Percentiles rank a stretch among this genome's conserved stretches.
These are phyloP conservation scores for Microtus montanus DNA, from an alignment of 2,113 vertebrate species.

Conservation along the genomic window DNA sequence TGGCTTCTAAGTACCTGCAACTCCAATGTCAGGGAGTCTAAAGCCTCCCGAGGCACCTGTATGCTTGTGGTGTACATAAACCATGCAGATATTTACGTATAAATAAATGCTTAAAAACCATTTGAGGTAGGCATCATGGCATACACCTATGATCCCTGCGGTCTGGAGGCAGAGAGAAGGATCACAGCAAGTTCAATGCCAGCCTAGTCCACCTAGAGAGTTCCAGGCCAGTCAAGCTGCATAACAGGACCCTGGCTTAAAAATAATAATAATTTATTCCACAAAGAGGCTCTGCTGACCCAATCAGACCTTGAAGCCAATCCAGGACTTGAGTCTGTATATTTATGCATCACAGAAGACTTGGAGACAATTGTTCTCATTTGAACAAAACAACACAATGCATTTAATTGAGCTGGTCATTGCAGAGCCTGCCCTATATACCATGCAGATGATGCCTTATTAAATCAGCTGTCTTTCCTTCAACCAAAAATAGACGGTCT, in stretches of 20 bases:
- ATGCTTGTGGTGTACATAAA: not conserved
- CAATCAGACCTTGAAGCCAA: not conserved
- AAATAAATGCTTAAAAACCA: not conserved
- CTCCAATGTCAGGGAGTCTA: not conserved
- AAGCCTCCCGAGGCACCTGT: not conserved
- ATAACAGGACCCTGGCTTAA: not conserved
- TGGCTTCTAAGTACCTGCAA: not conserved
- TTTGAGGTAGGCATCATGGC: not conserved
- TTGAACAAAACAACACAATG: slow-evolving; percentile 47
- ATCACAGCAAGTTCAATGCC: not conserved
- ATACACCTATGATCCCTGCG: not conserved
- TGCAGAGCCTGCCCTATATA: slow-evolving; percentile 35
- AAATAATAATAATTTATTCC: not conserved
- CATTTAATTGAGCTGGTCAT: slow-evolving; percentile 31
- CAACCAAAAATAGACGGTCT: slow-evolving; percentile 53
- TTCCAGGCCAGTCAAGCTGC: not conserved
- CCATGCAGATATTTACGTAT: no score
- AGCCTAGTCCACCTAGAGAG: not conserved
- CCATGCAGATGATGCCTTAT: slow-evolving; percentile 8
- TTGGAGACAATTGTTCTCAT: slow-evolving; percentile 53
- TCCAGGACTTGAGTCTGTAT: not conserved
- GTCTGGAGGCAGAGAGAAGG: not conserved
- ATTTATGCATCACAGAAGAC: slow-evolving; percentile 14
- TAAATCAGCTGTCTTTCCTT: slow-evolving; percentile 54
- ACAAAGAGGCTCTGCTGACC: not conserved